Conservation (phyloP, 1,140 invertebrate genomes). For the Trialeurodes vaporariorum region DNA sequence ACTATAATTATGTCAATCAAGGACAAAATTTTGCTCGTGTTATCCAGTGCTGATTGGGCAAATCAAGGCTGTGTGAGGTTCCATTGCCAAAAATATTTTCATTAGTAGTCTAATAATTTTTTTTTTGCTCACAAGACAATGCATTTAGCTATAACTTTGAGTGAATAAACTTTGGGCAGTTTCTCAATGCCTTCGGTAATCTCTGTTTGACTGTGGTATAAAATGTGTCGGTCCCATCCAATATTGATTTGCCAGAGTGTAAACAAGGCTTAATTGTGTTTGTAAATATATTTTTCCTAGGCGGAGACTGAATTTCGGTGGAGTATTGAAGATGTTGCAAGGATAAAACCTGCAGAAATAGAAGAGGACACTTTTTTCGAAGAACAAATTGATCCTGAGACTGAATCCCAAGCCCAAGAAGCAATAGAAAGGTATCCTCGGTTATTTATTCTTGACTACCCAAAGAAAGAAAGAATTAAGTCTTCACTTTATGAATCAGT, state of each 20-base stretch:
- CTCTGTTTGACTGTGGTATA: neutral
- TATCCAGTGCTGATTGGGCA: no score
- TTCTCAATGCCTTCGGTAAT: no score
- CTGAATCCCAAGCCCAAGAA: conserved; percentile 6
- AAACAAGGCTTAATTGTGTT: neutral
- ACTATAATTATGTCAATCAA: no score
- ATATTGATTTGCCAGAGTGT: no score
- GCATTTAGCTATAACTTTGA: neutral
- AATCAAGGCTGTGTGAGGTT: no score
- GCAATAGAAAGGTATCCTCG: conserved; percentile 8
- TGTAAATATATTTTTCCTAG: neutral
- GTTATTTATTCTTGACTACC: no score
- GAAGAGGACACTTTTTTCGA: conserved; percentile 9
- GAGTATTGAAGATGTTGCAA: conserved; percentile 10
- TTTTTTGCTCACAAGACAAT: neutral
- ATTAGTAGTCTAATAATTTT: no score
- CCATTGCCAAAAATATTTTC: no score
- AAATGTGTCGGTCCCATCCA: neutral
- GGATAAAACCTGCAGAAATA: conserved; percentile 8
- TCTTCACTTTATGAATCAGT: no score
- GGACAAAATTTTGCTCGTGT: no score
- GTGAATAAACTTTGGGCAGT: neutral
- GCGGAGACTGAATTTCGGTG: conserved; percentile 4
- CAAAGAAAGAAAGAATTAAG: no score
- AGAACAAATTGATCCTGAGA: neutral